Evolutionary conservation across 1,140 invertebrate genomes (phyloP).

Genomic region (Aphidius gifuensis): DNA sequence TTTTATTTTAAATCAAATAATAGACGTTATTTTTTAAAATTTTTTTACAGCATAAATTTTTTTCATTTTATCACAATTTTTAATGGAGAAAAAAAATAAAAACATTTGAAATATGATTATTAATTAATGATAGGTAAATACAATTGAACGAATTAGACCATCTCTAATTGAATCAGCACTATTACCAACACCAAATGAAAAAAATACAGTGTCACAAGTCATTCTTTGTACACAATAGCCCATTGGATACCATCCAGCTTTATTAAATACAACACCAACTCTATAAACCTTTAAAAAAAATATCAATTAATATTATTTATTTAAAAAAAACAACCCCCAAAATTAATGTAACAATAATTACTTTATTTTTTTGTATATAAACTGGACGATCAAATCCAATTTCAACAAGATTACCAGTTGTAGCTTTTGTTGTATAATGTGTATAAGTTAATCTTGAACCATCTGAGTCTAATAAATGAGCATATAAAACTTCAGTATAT

Average conservation of each 20-base stretch:
- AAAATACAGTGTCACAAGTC: constrained; percentile 65
- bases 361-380: constrained; percentile 71
- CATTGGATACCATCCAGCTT: constrained; percentile 73
- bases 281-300: constrained; percentile 55
- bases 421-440: constrained; percentile 69
- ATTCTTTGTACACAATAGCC: constrained; percentile 64
- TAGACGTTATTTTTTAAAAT: no score
- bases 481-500: constrained; percentile 76
- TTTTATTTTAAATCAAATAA: no score
- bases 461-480: constrained; percentile 73
- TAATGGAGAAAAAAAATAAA: constrained; percentile 15
- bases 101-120: neutral
- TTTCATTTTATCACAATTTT: constrained; percentile 10
- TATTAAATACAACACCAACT: constrained; percentile 77
- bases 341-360: constrained; percentile 30
- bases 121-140: constrained; percentile 56
- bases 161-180: constrained; percentile 65
- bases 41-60: neutral
- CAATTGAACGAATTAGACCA: constrained; percentile 72
- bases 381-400: constrained; percentile 76
- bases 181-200: constrained; percentile 70
- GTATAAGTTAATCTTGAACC: constrained; percentile 74
- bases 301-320: constrained; percentile 46
- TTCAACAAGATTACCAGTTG: constrained; percentile 65
- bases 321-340: neutral